A percentile compares a stretch with the other conserved stretches of the same genome.
phyloP scores from a whole-genome alignment of 2,797 vertebrate species.

The Dermochelys coriacea region DNA sequence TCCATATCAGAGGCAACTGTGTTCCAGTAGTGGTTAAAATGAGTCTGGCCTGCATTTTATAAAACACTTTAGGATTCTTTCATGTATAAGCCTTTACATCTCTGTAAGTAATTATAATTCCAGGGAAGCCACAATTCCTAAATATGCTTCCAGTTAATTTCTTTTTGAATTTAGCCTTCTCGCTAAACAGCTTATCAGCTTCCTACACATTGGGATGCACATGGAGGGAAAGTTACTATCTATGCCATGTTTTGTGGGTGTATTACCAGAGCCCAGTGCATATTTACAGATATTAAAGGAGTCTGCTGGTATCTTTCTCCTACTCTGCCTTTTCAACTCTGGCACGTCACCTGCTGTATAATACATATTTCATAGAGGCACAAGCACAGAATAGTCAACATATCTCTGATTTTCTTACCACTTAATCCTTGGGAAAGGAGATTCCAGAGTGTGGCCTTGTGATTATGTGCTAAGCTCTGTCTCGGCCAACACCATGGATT shows the following conservation, averaged over 20 bases:
- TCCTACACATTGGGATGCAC: not conserved
- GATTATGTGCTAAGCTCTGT: not conserved
- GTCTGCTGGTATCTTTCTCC: not conserved
- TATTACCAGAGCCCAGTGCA: not conserved
- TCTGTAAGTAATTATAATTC: not conserved
- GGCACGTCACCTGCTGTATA: not conserved
- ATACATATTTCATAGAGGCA: not conserved
- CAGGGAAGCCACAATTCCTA: not conserved
- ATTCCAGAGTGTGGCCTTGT: not conserved
- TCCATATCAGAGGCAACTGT: not conserved
- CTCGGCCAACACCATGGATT: not conserved
- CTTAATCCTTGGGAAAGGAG: not conserved
- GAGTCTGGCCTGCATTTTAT: not conserved
- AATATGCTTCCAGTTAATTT: rapidly evolving
- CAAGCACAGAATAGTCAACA: not conserved
- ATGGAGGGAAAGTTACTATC: not conserved
- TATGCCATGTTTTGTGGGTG: not conserved
- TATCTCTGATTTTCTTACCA: not conserved
- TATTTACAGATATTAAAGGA: not conserved
- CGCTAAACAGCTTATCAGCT: slow-evolving; percentile 17
- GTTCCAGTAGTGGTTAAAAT: not conserved
- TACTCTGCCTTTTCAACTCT: not conserved
- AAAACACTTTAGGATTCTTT: not conserved
- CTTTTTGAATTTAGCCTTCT: not conserved
- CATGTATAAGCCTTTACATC: not conserved